Conservation (phyloP, 2,888 invertebrate species). For the Eubasilissa splendida region DNA sequence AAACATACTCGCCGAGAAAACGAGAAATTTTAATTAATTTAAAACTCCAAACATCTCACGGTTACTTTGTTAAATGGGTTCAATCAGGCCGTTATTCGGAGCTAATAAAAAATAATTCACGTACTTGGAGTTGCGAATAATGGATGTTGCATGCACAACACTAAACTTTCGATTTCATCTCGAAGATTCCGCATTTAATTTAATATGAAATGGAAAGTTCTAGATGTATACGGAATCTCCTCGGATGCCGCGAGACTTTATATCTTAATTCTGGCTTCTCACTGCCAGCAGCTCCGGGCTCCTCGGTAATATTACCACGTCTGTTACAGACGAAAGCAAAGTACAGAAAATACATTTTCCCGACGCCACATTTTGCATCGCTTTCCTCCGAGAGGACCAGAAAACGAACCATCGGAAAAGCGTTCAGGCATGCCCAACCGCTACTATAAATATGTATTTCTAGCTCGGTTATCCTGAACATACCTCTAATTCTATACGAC, state of each 20-base stretch:
- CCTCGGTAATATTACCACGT: conserved; percentile 33
- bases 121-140: conserved; percentile 7
- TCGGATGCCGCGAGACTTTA: conserved; percentile 10
- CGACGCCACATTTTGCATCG: conserved; percentile 43
- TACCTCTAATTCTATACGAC: no score
- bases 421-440: conserved; percentile 9
- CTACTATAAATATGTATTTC: neutral
- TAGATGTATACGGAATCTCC: conserved; percentile 1
- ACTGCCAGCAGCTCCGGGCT: conserved; percentile 15
- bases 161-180: conserved; percentile 23
- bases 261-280: conserved; percentile 29
- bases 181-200: conserved; percentile 26
- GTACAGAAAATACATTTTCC: conserved; percentile 51
- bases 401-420: conserved; percentile 29
- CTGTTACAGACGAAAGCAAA: conserved; percentile 20
- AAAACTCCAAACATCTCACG: no score
- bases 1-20: no score
- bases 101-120: conserved; percentile 4
- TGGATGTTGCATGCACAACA: conserved; percentile 6
- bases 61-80: no score
- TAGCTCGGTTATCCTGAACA: no score
- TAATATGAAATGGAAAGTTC: conserved; percentile 28
- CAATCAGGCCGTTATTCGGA: no score
- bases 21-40: no score
- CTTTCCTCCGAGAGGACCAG: conserved; percentile 29